Evolutionary conservation across 2,113 vertebrate species (phyloP), one percentile per base, ranked within the genome.

Genomic region (Rhodinocichla rosea): DNA sequence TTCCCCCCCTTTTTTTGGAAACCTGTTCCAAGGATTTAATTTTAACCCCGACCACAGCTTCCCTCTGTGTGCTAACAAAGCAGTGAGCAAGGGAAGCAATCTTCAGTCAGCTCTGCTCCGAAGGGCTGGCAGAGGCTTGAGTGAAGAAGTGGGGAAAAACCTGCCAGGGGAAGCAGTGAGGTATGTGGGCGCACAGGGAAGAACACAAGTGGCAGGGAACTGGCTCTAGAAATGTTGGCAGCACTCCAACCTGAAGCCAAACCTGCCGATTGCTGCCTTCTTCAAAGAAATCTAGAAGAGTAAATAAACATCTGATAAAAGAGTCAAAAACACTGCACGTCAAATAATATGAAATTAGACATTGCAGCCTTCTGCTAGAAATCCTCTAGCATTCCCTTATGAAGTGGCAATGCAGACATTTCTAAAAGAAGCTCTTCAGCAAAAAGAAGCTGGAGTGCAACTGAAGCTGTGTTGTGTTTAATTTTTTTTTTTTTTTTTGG

Each of bases 141-240:
- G 23, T 7, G 35, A 10, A 55, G 33, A 39, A 55, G 47, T 11
- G n/a, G 42, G n/a, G 37, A 42, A 59, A 78, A 84, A 16, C 1
- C 0, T 32, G 40, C 19, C 3, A 1, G 62, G 30, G 22, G 17
- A 89, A 71, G 30, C 1, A 6, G 7, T 6, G 53, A 10, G 9
- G n/a, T 45, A 10, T 49, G 45, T 9, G 5, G 20, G 26, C 6
- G 4, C 24, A 8, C 37, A 39, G 32, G 37, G 19, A 8, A 39
- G 14, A 5, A 1, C 0, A 20, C 2, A 2, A 59, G 45, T 0
- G 3, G 21, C 33, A n/a, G 20, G 15, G 59, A 73, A 27, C 17
- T 13, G 42, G 5, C 42, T 68, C 27, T 24, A 39, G 30, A 80
- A 81, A 19, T 13, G 11, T 8, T 32, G 2, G 33, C 50, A 55